Base-by-base conservation (phyloP, 2,797 vertebrate species). In the Limnodromus scolopaceus region DNA sequence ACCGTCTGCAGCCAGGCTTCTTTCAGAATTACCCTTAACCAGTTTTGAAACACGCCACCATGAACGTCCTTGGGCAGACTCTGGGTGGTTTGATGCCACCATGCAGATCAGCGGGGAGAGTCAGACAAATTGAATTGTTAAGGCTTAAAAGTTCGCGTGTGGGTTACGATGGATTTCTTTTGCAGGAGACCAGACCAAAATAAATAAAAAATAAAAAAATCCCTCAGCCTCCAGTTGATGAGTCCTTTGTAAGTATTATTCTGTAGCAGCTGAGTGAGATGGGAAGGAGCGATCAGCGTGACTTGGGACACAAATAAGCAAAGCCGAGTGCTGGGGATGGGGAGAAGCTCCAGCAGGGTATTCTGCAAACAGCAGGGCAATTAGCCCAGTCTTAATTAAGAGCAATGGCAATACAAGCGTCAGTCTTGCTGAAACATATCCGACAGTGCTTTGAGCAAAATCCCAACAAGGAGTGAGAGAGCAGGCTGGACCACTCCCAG, bases 81-180 rank as follows among this genome's bases (percentile, higher is more conserved):
- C 7, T 1, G 22, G 6, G 3, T 1, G 24, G 11, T n/a, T 11
- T 39, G 32, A 48, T 18, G 39, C 14, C 74, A 65, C 27, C 11
- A 8, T 3, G 32, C 17, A 46, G 39, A 63, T 6, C n/a, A 25
- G 84, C 27, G 22, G 41, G 51, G 65, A 54, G 57, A 87, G 16
- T 3, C 74, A 61, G 69, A 19, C 28, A 43, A 41, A 28, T 7
- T 20, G 6, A 45, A 39, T 4, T 13, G 22, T n/a, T 22, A 9
- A 20, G 41, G 55, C 20, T n/a, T 3, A 3, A 30, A 46, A 41
- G 43, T 13, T 39, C 34, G 10, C 11, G 13, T 0, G 0, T 18
- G 36, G 46, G 23, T 70, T 68, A 39, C 5, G 7, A 18, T 1
- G 23, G 25, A 13, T 45, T 81, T 51, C 38, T 75, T 66, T 30